These are phyloP conservation scores for Tetraneura akinire DNA, from an alignment of 1,140 invertebrate species.

Conservation along the genomic window DNA sequence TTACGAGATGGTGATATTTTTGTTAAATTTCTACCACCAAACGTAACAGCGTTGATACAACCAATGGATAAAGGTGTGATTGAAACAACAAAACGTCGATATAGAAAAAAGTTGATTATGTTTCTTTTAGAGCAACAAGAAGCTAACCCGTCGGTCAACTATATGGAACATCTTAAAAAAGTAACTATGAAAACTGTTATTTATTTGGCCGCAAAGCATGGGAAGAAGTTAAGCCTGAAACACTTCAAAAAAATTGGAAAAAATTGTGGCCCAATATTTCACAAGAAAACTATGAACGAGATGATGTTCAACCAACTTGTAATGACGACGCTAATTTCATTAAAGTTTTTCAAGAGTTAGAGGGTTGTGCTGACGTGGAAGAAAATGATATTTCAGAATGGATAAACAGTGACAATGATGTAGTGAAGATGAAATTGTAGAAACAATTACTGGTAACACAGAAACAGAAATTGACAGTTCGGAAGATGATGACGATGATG, in stretches of 20 bases:
- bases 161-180: conserved; percentile 29
- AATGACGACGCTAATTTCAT: conserved; percentile 16
- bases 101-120: conserved; percentile 56
- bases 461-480: conserved; percentile 12
- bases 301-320: conserved; percentile 20
- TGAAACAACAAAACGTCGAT: conserved; percentile 57
- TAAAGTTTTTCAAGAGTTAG: conserved; percentile 29
- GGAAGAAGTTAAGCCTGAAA: not conserved
- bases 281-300: conserved; percentile 16
- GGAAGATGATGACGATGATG: conserved; percentile 1
- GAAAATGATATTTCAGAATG: conserved; percentile 22
- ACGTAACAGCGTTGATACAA: conserved; percentile 60
- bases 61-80: conserved; percentile 62
- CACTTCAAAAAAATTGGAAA: conserved; percentile 29
- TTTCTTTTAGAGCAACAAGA: conserved; percentile 29
- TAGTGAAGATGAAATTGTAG: conserved; percentile 30
- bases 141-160: conserved; percentile 35
- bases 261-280: conserved; percentile 28
- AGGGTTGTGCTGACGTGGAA: conserved; percentile 16
- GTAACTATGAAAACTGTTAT: conserved; percentile 26
- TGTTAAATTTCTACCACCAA: conserved; percentile 60
- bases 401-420: conserved; percentile 13
- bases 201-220: conserved; percentile 9
- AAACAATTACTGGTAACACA: not conserved
- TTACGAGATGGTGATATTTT: conserved; percentile 50